A percentile compares a stretch with the other conserved stretches of the same genome.
phyloP scores from a whole-genome alignment of 1,140 invertebrate species.

The Aphis gossypii region DNA sequence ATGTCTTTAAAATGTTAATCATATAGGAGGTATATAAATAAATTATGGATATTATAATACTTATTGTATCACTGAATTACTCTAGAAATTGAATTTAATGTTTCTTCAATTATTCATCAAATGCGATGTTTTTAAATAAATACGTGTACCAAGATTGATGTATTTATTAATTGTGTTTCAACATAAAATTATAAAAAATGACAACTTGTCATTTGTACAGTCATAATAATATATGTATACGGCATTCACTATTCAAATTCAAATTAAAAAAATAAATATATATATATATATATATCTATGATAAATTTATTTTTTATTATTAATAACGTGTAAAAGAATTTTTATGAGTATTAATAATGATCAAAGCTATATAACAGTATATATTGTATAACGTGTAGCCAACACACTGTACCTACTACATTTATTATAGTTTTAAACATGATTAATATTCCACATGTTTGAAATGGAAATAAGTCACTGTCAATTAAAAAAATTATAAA shows the following conservation, averaged over 20 bases:
- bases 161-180: background rate
- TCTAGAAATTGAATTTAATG: background rate
- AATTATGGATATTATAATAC: background rate
- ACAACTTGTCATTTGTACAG: background rate
- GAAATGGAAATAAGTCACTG: constrained; percentile 15
- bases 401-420: background rate
- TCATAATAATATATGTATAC: background rate
- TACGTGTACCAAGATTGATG: background rate
- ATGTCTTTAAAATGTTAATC: background rate
- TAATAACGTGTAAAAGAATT: constrained; percentile 10
- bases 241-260: background rate
- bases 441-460: constrained; percentile 1
- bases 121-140: background rate
- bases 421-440: constrained; percentile 19
- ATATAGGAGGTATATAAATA: background rate
- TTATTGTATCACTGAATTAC: background rate
- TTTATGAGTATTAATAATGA: constrained; percentile 14
- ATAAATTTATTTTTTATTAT: background rate
- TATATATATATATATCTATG: background rate
- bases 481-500: background rate
- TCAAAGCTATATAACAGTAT: background rate
- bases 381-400: background rate
- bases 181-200: background rate
- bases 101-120: background rate
- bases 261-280: background rate